Conservation (phyloP, 1,140 invertebrate species). For the Tribolium madens region DNA sequence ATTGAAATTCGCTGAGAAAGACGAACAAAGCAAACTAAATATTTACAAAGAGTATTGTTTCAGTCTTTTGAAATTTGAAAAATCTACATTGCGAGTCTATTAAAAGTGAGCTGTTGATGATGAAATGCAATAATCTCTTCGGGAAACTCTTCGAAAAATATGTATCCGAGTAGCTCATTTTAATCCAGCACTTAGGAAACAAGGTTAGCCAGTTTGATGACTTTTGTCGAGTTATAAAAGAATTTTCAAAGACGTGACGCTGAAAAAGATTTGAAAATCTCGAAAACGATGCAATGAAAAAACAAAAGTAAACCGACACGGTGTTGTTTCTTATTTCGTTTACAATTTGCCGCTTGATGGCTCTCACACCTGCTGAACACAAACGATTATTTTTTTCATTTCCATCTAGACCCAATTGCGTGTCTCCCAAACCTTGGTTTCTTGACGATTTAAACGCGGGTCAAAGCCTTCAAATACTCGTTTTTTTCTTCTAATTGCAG, state of each 20-base stretch:
- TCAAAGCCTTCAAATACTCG: neutral
- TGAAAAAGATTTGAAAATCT: slow-evolving; percentile 22
- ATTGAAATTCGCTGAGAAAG: neutral
- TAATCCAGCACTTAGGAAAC: slow-evolving; percentile 35
- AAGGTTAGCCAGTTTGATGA: slow-evolving; percentile 37
- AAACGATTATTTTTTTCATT: slow-evolving; percentile 37
- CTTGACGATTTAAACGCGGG: neutral
- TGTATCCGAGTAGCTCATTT: slow-evolving; percentile 33
- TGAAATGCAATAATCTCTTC: slow-evolving; percentile 29
- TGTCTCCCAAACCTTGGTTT: slow-evolving; percentile 10
- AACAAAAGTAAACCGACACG: slow-evolving; percentile 37
- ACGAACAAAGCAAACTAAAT: slow-evolving; percentile 13
- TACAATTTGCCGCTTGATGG: slow-evolving; percentile 43
- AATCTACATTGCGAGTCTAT: slow-evolving; percentile 12
- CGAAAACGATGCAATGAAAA: slow-evolving; percentile 19
- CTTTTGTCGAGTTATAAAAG: slow-evolving; percentile 37
- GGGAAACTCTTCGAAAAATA: slow-evolving; percentile 17
- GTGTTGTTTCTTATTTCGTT: slow-evolving; percentile 36
- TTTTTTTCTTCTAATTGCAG: neutral
- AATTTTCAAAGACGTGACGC: slow-evolving; percentile 20
- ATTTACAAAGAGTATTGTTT: slow-evolving; percentile 9
- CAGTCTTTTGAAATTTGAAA: slow-evolving; percentile 16
- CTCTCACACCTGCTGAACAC: slow-evolving; percentile 41
- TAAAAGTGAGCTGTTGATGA: neutral
- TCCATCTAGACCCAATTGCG: slow-evolving; percentile 16